Evolutionary conservation across 2,888 invertebrate genomes (phyloP), one percentile per base, ranked within the genome.

Genomic region (Patella pellucida): DNA sequence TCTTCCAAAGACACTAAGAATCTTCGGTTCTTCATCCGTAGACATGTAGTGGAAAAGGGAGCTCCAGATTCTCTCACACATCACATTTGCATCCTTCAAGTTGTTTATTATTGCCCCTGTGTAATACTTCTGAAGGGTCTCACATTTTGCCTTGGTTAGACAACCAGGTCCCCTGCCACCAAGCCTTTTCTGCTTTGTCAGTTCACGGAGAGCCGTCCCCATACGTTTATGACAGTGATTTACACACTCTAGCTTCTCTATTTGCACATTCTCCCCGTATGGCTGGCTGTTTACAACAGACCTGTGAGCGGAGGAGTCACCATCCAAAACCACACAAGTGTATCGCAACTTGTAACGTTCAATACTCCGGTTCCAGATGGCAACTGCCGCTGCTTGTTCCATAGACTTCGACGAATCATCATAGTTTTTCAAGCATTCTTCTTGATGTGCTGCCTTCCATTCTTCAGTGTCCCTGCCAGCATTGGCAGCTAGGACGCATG

Each of bases 61-160:
- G 54, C 15, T n/a, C 54, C 54, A 54, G 3, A 54, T 54, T 54
- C 54, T 54, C 11, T 1, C 56, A 11, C 56, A 1, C 56, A 56
- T 56, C 15, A 9, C 19, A 19, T 56, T 1, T 14, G 14, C 15
- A 15, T 56, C 11, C 16, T 56, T 15, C 16, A 16, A 56, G 62
- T 72, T 56, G 62, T 56, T 41, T n/a, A 54, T 56, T 41, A 72
- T 72, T 4, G 72, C 68, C 7, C 68, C 68, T 2, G 68, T n/a
- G 52, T 73, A 73, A 31, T 51, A 73, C 23, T 72, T 27, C 52
- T 73, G 73, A n/a, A 50, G 73, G n/a, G 41, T 51, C 19, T 73
- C 54, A 54, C 73, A 73, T 14, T 69, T 73, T 3, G 41, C 16
- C 16, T 68, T 69, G 16, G 73, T 73, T 2, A 73, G 73, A n/a